Evolutionary conservation across 2,888 invertebrate species (phyloP).

Genomic region (Ennomos quercinarius): DNA sequence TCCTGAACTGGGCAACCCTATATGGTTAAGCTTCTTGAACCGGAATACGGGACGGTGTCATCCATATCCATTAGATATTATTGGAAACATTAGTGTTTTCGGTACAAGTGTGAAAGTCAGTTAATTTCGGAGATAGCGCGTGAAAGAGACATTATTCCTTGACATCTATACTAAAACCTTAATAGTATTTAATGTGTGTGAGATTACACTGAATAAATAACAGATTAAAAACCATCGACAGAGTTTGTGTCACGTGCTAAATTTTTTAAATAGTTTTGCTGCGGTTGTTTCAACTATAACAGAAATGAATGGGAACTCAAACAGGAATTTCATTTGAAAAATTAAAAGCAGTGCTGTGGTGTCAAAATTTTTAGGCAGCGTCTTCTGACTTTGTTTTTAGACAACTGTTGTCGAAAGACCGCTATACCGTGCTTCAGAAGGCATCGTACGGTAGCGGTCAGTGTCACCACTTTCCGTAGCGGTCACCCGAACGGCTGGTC

Average conservation of each 20-base stretch:
- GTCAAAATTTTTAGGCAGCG: too few relatives aligned
- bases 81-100: slow-evolving; percentile 30
- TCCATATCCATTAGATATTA: slow-evolving; percentile 38
- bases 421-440: too few relatives aligned
- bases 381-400: too few relatives aligned
- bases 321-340: not conserved
- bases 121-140: slow-evolving; percentile 28
- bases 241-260: too few relatives aligned
- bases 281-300: too few relatives aligned
- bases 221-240: not conserved
- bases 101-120: slow-evolving; percentile 26
- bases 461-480: too few relatives aligned
- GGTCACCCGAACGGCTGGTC: too few relatives aligned
- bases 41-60: slow-evolving; percentile 24
- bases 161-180: slow-evolving; percentile 24
- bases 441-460: too few relatives aligned
- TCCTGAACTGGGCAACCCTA: slow-evolving; percentile 14
- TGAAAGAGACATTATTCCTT: slow-evolving; percentile 29
- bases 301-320: slow-evolving; percentile 4
- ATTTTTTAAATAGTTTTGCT: too few relatives aligned
- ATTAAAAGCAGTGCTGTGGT: too few relatives aligned
- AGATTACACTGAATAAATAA: slow-evolving; percentile 4
- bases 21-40: slow-evolving; percentile 12
- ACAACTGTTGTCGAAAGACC: too few relatives aligned
- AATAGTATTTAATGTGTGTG: slow-evolving; percentile 20